A percentile compares a stretch with the other conserved stretches of the same genome.
phyloP scores from a whole-genome alignment of 2,113 vertebrate species.

The Coryphaenoides rupestris region DNA sequence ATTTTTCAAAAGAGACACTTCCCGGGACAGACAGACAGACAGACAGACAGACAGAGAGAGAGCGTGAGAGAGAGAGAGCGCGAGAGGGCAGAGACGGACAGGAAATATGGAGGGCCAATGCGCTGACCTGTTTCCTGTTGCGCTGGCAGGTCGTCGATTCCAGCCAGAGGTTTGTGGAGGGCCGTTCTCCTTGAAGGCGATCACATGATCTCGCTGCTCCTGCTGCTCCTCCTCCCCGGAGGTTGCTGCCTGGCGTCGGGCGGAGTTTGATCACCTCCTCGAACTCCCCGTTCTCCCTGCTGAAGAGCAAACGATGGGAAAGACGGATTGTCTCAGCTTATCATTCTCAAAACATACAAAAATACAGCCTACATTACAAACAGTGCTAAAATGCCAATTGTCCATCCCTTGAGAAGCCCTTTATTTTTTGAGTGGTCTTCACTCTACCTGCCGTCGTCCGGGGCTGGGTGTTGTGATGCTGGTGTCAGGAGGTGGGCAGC shows the following conservation, averaged over 20 bases:
- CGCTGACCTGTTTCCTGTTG: conserved; percentile 84
- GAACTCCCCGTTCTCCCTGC: conserved; percentile 89
- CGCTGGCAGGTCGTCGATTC: conserved; percentile 81
- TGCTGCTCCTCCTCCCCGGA: conserved; percentile 67
- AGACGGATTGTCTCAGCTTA: too few relatives aligned
- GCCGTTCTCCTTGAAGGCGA: conserved; percentile 89
- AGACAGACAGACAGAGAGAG: too few relatives aligned
- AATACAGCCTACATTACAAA: too few relatives aligned
- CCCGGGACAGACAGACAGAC: too few relatives aligned
- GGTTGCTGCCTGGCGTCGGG: conserved; percentile 78
- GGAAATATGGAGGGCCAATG: too few relatives aligned
- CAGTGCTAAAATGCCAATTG: too few relatives aligned
- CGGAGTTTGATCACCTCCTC: conserved; percentile 89
- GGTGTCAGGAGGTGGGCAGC: conserved; percentile 22
- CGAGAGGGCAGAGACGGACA: too few relatives aligned
- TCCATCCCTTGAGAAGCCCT: too few relatives aligned
- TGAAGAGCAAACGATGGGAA: background rate
- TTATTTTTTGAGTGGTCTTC: background rate
- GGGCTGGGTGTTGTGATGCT: conserved; percentile 16
- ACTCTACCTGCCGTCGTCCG: conserved; percentile 71
- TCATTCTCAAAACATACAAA: too few relatives aligned
- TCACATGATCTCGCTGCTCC: conserved; percentile 73
- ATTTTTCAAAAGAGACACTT: too few relatives aligned
- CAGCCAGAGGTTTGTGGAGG: conserved; percentile 79
- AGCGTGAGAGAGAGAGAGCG: too few relatives aligned